Evolutionary conservation across 2,113 vertebrate species (phyloP).

Genomic region (Circaetus cinerascens): DNA sequence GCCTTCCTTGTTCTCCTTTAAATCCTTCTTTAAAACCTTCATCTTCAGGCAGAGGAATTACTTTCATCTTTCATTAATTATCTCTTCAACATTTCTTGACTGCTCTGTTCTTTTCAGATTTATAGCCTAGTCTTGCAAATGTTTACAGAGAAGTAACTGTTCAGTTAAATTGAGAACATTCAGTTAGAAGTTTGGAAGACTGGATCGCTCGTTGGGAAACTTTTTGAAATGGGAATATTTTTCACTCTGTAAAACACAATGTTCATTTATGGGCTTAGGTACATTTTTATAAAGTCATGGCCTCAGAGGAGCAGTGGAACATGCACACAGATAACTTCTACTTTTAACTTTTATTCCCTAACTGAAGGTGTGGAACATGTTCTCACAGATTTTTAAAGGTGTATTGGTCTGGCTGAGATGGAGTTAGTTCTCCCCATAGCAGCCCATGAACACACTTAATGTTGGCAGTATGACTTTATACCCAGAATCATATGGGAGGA

Average conservation of each 20-base stretch:
- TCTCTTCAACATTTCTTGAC: background rate
- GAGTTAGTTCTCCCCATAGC: no score
- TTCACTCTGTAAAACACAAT: background rate
- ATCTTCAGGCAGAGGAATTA: background rate
- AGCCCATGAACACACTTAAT: background rate
- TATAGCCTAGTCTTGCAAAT: background rate
- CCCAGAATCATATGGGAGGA: background rate
- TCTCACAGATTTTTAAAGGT: background rate
- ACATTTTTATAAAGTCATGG: constrained; percentile 2
- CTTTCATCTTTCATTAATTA: constrained; percentile 25
- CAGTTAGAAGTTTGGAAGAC: background rate
- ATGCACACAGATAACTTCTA: background rate
- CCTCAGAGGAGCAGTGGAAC: background rate
- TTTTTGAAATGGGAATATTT: constrained; percentile 21
- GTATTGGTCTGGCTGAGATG: no score
- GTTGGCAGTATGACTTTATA: background rate
- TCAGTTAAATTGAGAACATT: constrained; percentile 13
- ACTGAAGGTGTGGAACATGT: background rate
- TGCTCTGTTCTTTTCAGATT: constrained; percentile 8
- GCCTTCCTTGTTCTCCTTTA: background rate
- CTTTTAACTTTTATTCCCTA: background rate
- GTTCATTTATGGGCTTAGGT: background rate
- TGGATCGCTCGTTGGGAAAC: background rate
- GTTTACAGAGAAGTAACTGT: background rate
- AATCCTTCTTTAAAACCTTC: background rate